A percentile compares a stretch with the other conserved stretches of the same genome.
phyloP scores from a whole-genome alignment of 2,113 vertebrate genomes.

The Cygnus buccinator region DNA sequence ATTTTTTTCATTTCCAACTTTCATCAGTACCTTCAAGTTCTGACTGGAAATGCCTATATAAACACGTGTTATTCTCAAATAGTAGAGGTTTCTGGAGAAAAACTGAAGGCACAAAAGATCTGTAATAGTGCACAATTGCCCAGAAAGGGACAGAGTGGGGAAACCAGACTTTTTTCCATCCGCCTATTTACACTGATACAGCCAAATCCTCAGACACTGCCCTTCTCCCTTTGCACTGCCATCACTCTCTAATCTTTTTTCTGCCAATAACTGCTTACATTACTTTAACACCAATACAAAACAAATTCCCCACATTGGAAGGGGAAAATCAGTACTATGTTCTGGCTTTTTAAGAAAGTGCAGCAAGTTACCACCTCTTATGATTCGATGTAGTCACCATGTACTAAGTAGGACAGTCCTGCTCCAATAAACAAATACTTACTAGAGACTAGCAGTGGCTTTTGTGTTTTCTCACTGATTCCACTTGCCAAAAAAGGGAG shows the following conservation, averaged over 20 bases:
- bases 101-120: neutral
- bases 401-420: neutral
- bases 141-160: neutral
- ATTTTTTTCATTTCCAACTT: neutral
- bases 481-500: neutral
- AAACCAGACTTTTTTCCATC: neutral
- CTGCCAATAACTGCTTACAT: neutral
- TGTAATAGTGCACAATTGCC: neutral
- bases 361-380: accelerated
- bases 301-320: accelerated
- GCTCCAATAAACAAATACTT: neutral
- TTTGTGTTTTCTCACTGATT: neutral
- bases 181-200: neutral
- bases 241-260: neutral
- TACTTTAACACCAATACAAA: neutral
- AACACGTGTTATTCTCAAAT: neutral
- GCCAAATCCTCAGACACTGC: neutral
- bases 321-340: accelerated
- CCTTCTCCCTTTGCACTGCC: neutral
- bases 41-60: neutral
- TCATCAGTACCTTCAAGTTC: neutral
- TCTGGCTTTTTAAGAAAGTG: neutral
- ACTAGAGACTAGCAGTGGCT: neutral
- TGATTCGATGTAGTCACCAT: accelerated
- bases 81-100: neutral